Evolutionary conservation across 2,797 vertebrate genomes (phyloP), one percentile per base, ranked within the genome.

Genomic region (Momotus momota): DNA sequence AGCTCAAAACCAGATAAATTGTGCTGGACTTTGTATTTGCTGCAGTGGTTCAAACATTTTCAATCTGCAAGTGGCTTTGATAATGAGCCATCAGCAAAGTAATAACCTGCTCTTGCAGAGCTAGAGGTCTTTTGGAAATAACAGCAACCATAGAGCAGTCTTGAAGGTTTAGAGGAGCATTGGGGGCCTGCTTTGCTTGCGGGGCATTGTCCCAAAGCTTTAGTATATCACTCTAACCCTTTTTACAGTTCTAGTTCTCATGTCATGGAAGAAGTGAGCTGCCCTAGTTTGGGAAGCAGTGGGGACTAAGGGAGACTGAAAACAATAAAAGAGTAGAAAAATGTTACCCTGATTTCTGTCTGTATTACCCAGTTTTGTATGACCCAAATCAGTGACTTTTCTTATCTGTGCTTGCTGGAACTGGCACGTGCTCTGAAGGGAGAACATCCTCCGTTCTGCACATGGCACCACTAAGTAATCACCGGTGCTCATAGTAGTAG

Each of bases 1-100:
- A 86, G 41, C 14, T 90, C 54, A 75, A 70, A 66, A 48, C 29
- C 62, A 51, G 51, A 17, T 45, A 90, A 78, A 64, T 49, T 84
- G 45, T 92, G 51, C 31, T 62, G 58, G 81, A 31, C 35, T 83
- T 67, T 51, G 21, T 75, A 38, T 88, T 94, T 78, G 71, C n/a
- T 77, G 65, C 12, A 25, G 38, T 27, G 54, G 26, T 74, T 38
- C 49, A 75, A 66, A 51, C 15, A 26, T 54, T 74, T 81, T 81
- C 43, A 55, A 0, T 80, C 67, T 84, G 14, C 10, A 35, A 46
- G 26, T 67, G 22, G 14, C 65, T 91, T 90, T 90, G 73, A 58
- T 73, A 66, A 40, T 38, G 51, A 81, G 38, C 62, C 12, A 31
- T 46, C 43, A 26, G 26, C 43, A 77, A 84, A 93, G 27, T 71